Base-by-base conservation (phyloP, 1,140 invertebrate species). In the Stegodyphus mimosarum region DNA sequence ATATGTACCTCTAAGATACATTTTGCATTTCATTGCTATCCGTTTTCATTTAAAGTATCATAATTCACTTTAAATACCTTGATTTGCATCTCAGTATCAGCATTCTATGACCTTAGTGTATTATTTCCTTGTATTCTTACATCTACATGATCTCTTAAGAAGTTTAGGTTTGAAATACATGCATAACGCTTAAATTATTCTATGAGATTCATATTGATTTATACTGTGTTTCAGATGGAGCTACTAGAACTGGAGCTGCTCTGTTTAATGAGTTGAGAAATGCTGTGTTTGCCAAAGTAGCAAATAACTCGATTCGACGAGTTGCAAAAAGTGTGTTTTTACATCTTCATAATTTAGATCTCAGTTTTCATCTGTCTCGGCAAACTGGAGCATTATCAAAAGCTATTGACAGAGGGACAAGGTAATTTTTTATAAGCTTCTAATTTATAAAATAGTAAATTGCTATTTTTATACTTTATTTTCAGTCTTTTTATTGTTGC, bases 271-370 rank as follows among this genome's bases (percentile, higher is more conserved):
- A 99, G 92, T 89, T 99, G 11, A 91, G 98, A 75, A 99, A 99
- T 92, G 98, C 98, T 9, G 96, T 99, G 33, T 99, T 99, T 92
- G 98, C 98, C 6, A 95, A 95, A 91, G 98, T 99, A n/a, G 97
- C 98, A 0, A 98, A 99, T 90, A 94, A 96, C 90, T 99, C 98
- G 7, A 99, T 99, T 87, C 91, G 98, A 73, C 94, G 95, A 91
- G 95, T 99, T 86, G 97, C 98, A 0, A 95, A 93, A 90, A 99
- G 98, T 91, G 97, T 99, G 10, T 99, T 99, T 90, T 91, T 95
- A n/a, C 99, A 99, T 92, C 91, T 99, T 50, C 98, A 99, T 90
- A 95, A 95, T 90, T 91, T 99, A 85, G 99, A 99, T 92, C 92
- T 99, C 53, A 93, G 93, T 83, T 99, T 99, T 92, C 99, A 99